Conservation (phyloP, 1,140 invertebrate species). For the Conopomorpha cramerella region DNA sequence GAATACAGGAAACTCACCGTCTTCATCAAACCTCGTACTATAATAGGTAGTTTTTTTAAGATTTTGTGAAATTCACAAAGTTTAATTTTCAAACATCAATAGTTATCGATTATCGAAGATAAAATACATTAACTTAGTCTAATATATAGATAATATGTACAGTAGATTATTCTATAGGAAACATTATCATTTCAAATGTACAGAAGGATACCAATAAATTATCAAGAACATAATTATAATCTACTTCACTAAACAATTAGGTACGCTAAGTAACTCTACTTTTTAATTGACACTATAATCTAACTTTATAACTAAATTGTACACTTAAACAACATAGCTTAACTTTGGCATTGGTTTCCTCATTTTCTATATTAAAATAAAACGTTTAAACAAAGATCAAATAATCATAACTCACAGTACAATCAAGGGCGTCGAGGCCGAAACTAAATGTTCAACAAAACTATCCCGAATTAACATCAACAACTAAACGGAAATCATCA, state of each 20-base stretch:
- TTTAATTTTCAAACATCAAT: slow-evolving; percentile 33
- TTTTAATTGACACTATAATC: slow-evolving; percentile 56
- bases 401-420: slow-evolving; percentile 33
- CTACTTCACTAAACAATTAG: too few species aligned
- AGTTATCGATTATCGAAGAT: too few species aligned
- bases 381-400: slow-evolving; percentile 43
- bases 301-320: slow-evolving; percentile 46
- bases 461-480: slow-evolving; percentile 36
- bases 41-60: too few species aligned
- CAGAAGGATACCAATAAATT: slow-evolving; percentile 46
- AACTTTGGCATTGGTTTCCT: slow-evolving; percentile 59
- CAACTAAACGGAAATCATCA: slow-evolving; percentile 36
- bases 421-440: slow-evolving; percentile 27
- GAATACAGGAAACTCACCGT: slow-evolving; percentile 57
- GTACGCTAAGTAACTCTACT: too few species aligned
- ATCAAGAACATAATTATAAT: too few species aligned
- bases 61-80: too few species aligned
- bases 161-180: slow-evolving; percentile 46
- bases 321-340: slow-evolving; percentile 49
- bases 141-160: too few species aligned
- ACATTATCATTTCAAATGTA: slow-evolving; percentile 51
- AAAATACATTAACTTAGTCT: too few species aligned
- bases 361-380: slow-evolving; percentile 44
- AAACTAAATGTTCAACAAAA: slow-evolving; percentile 34
- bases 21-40: slow-evolving; percentile 33